Evolutionary conservation across 2,888 invertebrate genomes (phyloP).

Genomic region (Ceriagrion tenellum): DNA sequence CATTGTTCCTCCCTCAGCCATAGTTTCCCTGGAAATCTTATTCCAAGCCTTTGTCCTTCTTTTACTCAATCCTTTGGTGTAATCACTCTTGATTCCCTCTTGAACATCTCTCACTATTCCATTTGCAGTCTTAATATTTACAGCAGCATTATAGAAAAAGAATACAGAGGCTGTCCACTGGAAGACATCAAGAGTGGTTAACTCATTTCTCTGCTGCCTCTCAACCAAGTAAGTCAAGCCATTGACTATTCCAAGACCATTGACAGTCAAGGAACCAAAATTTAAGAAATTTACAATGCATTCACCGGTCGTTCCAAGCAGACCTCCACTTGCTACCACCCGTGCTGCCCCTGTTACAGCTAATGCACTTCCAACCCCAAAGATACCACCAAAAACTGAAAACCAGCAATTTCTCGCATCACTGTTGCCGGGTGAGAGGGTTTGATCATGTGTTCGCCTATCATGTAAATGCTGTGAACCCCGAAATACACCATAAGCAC

Average conservation of each 20-base stretch:
- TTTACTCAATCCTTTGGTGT: background rate
- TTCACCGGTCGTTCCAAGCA: slow-evolving; percentile 78
- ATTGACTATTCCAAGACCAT: slow-evolving; percentile 40
- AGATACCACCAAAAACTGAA: slow-evolving; percentile 81
- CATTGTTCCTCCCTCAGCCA: slow-evolving; percentile 79
- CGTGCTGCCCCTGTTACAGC: slow-evolving; percentile 79
- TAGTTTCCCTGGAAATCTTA: slow-evolving; percentile 71
- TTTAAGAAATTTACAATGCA: background rate
- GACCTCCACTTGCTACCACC: slow-evolving; percentile 79
- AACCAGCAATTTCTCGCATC: slow-evolving; percentile 83
- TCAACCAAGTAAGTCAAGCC: slow-evolving; percentile 72
- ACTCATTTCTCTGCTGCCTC: slow-evolving; percentile 79
- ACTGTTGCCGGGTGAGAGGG: slow-evolving; percentile 79
- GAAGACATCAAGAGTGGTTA: slow-evolving; percentile 78
- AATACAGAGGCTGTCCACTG: slow-evolving; percentile 79
- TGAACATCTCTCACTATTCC: slow-evolving; percentile 81
- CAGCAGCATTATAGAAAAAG: slow-evolving; percentile 79
- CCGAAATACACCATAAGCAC: slow-evolving; percentile 80
- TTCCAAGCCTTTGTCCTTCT: slow-evolving; percentile 9
- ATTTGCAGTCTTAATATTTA: slow-evolving; percentile 79
- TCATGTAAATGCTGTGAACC: slow-evolving; percentile 79
- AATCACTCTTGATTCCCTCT: slow-evolving; percentile 75
- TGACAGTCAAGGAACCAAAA: slow-evolving; percentile 32
- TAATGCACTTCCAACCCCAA: slow-evolving; percentile 81
- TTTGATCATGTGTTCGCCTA: slow-evolving; percentile 80